These are phyloP conservation scores for Acheta domesticus DNA, from an alignment of 2,888 invertebrate species.

Conservation along the genomic window DNA sequence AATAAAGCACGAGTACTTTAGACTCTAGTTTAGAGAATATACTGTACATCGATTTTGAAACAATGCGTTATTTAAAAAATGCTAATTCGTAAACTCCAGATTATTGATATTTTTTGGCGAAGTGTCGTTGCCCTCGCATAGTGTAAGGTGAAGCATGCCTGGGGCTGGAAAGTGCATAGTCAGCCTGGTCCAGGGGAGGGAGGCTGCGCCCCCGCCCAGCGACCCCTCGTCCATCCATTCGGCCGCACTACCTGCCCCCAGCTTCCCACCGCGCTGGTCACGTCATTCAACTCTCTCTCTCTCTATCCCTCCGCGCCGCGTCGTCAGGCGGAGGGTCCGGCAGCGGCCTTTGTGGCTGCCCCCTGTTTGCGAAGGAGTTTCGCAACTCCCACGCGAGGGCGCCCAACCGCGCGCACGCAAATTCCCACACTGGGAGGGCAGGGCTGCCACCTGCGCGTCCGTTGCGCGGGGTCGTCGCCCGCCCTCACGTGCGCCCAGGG, in stretches of 20 bases:
- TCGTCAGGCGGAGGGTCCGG: neutral
- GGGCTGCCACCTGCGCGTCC: neutral
- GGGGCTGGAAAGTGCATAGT: too few species aligned
- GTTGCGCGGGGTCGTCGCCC: neutral
- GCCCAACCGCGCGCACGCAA: neutral
- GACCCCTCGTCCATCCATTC: neutral
- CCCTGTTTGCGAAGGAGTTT: slow-evolving; percentile 9
- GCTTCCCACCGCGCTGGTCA: neutral
- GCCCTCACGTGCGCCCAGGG: neutral
- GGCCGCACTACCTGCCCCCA: neutral
- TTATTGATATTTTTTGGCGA: too few species aligned
- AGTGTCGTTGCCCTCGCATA: too few species aligned
- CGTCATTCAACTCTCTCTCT: neutral
- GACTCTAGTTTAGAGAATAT: too few species aligned
- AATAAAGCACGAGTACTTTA: too few species aligned
- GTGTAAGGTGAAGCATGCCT: too few species aligned
- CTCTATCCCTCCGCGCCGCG: neutral
- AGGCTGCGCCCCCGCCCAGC: too few species aligned
- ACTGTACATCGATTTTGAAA: too few species aligned
- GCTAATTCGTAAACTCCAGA: too few species aligned
- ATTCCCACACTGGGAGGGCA: neutral
- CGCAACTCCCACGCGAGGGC: neutral
- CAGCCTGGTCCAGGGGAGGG: too few species aligned
- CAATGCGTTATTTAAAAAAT: too few species aligned
- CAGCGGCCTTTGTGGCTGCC: neutral